phyloP scores from a whole-genome alignment of 2,113 vertebrate genomes.

The Cinclus cinclus region DNA sequence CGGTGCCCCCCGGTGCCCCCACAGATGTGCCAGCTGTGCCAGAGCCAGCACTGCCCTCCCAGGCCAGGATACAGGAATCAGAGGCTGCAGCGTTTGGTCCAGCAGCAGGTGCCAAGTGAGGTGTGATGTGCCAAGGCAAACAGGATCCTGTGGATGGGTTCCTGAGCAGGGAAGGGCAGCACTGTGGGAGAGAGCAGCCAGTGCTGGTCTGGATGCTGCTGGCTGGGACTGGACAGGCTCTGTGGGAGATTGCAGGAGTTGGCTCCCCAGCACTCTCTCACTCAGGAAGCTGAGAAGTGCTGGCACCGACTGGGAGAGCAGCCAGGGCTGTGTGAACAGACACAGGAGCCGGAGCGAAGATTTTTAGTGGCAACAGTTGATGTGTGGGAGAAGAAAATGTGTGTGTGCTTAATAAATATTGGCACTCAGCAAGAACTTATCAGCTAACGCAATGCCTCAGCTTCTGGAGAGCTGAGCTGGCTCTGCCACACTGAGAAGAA shows the following conservation, averaged over 20 bases:
- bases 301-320: constrained; percentile 26
- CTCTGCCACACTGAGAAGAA: neutral
- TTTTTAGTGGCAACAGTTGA: neutral
- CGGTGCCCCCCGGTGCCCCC: accelerated
- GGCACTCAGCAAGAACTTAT: neutral
- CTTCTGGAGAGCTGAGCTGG: neutral
- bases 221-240: neutral
- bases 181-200: neutral
- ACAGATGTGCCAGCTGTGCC: neutral
- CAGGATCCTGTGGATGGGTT: neutral
- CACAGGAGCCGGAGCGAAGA: neutral
- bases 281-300: neutral
- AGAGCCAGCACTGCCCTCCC: neutral
- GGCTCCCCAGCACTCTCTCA: neutral
- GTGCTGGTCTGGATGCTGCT: neutral
- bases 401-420: neutral
- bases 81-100: neutral
- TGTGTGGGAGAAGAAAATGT: constrained; percentile 8
- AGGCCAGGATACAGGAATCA: accelerated
- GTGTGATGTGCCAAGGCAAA: neutral
- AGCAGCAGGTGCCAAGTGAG: constrained; percentile 1
- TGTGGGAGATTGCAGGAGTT: neutral
- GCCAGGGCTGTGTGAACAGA: neutral
- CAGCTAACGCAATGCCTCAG: neutral
- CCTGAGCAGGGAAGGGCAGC: neutral